Evolutionary conservation across 2,113 vertebrate genomes (phyloP), one percentile per base, ranked within the genome.

Genomic region (Phoenicopterus ruber): DNA sequence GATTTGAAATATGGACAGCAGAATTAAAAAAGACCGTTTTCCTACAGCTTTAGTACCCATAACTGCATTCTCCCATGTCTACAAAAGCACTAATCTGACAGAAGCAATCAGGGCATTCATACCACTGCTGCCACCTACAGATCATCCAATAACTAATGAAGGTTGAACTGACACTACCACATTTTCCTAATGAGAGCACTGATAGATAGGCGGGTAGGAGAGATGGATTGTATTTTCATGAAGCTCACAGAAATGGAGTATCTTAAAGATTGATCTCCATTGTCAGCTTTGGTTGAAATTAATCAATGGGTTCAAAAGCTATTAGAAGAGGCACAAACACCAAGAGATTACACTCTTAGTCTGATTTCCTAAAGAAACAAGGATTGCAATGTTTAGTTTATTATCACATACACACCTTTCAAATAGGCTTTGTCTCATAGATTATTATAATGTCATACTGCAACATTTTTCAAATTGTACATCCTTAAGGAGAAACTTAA

Each of bases 51-150:
- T 40, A 89, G 47, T 31, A 61, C 66, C 82, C 40, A 29, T 26
- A 44, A 17, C 49, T 58, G 54, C 40, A 44, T 86, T 94, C 44
- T 73, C 47, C 47, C 44, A 13, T 11, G 42, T 17, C 80, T 71
- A 40, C 34, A 31, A 58, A 86, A 81, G 25, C 86, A 44, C 19
- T 26, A 13, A 81, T 44, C 50, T 81, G 72, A 70, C 69, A 89
- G 63, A 70, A 88, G 57, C 44, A 57, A 81, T 63, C 50, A 52
- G 81, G 65, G 61, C 83, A 63, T 74, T 89, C 94, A 71, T 63
- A 59, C 24, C 55, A 47, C 85, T 89, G 93, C 95, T 97, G 96
- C 94, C 86, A 97, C 89, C 95, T 97, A 95, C 86, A 95, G 91
- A 89, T 92, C 46, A 82, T 55, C 57, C 58, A 24, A 11, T 24